Percentiles rank a stretch among this genome's conserved stretches.
phyloP scores from a whole-genome alignment of 2,797 vertebrate genomes.

The Mormyrops boulengeri region DNA sequence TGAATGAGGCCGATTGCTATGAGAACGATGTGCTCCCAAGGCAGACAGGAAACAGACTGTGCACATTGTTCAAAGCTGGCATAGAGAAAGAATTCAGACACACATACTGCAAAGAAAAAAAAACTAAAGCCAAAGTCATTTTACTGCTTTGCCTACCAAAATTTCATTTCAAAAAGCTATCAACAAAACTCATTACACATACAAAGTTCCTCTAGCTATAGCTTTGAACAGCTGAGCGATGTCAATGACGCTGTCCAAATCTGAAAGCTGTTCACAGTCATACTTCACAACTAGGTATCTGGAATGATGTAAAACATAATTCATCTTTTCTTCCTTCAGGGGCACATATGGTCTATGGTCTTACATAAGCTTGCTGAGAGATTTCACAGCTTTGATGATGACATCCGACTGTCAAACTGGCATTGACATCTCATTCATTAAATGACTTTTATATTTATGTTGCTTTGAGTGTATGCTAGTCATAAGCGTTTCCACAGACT shows the following conservation, averaged over 20 bases:
- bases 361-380: constrained; percentile 8
- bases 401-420: background rate
- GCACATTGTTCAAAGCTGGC: constrained; percentile 46
- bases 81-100: constrained; percentile 25
- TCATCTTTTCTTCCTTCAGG: constrained; percentile 19
- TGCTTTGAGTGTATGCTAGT: background rate
- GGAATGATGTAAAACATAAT: constrained; percentile 38
- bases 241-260: background rate
- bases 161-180: constrained; percentile 27
- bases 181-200: background rate
- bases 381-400: constrained; percentile 11
- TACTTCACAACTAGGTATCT: constrained; percentile 41
- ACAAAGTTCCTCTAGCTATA: background rate
- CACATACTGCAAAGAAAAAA: background rate
- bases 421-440: background rate
- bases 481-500: background rate
- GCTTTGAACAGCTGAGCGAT: background rate
- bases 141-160: constrained; percentile 9
- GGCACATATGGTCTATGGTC: constrained; percentile 17
- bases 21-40: constrained; percentile 20
- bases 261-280: constrained; percentile 34
- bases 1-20: constrained; percentile 49
- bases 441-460: background rate
- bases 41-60: constrained; percentile 44
- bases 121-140: background rate